Conservation (phyloP, 2,797 vertebrate species). For the Mormyrops boulengeri region DNA sequence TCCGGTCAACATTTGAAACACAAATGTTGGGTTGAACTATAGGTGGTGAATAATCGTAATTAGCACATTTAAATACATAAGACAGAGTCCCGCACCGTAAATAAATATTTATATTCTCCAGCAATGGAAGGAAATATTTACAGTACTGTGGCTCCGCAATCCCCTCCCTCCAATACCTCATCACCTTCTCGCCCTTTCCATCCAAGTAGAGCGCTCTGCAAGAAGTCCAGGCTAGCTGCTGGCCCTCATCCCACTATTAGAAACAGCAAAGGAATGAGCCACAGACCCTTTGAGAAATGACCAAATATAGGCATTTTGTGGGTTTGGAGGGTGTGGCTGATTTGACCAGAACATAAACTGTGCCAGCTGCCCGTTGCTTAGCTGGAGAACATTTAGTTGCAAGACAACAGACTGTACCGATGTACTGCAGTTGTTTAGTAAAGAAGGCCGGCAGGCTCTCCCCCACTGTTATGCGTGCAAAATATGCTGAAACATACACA, state of each 20-base stretch:
- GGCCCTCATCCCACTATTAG: slow-evolving; percentile 63
- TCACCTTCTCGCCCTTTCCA: background rate
- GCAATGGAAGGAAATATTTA: slow-evolving; percentile 19
- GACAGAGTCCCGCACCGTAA: background rate
- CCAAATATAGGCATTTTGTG: slow-evolving; percentile 73
- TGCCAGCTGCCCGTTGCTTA: slow-evolving; percentile 27
- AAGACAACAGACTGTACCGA: background rate
- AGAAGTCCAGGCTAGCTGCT: slow-evolving; percentile 40
- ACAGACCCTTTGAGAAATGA: slow-evolving; percentile 60
- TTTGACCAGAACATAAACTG: slow-evolving; percentile 50
- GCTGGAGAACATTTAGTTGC: background rate
- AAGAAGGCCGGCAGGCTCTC: background rate
- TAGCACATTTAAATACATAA: background rate
- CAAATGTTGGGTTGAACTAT: background rate
- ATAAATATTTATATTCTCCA: slow-evolving; percentile 20
- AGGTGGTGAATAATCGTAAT: background rate
- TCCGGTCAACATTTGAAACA: background rate
- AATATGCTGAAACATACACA: background rate
- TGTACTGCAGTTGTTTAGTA: background rate
- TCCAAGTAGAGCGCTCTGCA: background rate
- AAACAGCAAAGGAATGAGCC: slow-evolving; percentile 69
- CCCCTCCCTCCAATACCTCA: background rate
- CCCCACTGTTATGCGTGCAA: background rate
- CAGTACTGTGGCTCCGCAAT: background rate
- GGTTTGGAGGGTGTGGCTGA: slow-evolving; percentile 45